Base-by-base conservation (phyloP, 2,113 vertebrate species). In the Callipepla californica region DNA sequence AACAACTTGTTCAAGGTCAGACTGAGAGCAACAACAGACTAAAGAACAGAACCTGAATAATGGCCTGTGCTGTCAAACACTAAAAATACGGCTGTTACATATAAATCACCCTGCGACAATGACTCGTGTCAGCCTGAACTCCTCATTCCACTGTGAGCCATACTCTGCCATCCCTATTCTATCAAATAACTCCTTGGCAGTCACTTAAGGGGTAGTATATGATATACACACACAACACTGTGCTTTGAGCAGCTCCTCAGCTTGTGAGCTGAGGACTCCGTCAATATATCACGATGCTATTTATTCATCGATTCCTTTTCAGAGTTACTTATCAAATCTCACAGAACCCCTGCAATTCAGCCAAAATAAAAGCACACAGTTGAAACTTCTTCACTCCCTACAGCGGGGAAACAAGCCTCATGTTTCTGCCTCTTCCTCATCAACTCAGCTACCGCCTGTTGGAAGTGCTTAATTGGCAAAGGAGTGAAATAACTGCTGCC, bases 271-370 rank as follows among this genome's bases (percentile, higher is more conserved):
- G 81, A 42, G 55, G n/a, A 61, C 65, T 85, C 82, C 74, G 38
- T 26, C 73, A 75, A 4, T 17, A 7, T 13, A 18, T 44, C 57
- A 26, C 0, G 7, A 28, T 0, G 2, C 23, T 53, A 13, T 51
- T 77, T 20, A 42, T 50, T 55, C 62, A 75, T 9, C 30, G 47
- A 81, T 16, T 89, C 51, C 61, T 86, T 63, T 70, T 12, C 77
- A 65, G 63, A 65, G 30, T 30, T 57, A 66, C 2, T 50, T 47
- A 78, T 30, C 36, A 90, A 86, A 53, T 42, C 36, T 34, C 45
- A 44, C 55, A 86, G 66, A 45, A 34, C 17, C 36, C 81, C 45
- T 0, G 0, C 3, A 15, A 13, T 28, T 38, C 0, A 0, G 36
- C 32, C 7, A 12, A 58, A 75, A 66, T 8, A 88, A 15, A 84